phyloP scores from a whole-genome alignment of 2,888 invertebrate genomes.

The Ditula angustiorana region DNA sequence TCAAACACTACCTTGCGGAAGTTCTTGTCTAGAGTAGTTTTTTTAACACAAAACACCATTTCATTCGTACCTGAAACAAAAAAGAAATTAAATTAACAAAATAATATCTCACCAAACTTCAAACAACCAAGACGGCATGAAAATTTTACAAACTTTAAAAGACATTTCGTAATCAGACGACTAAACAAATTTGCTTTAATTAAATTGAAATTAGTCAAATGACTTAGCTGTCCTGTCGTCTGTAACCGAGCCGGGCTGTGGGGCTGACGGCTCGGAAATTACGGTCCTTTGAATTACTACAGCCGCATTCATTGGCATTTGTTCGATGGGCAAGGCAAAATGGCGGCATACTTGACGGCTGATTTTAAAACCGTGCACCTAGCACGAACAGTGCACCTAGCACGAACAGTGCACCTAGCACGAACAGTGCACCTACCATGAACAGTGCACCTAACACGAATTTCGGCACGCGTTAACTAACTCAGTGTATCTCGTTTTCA shows the following conservation, averaged over 20 bases:
- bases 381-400: too few species aligned
- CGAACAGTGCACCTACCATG: too few species aligned
- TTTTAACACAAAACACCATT: too few species aligned
- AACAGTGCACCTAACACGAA: too few species aligned
- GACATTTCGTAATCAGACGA: constrained; percentile 4
- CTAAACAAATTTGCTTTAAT: constrained; percentile 9
- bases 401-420: too few species aligned
- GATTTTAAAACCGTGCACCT: neutral
- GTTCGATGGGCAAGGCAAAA: constrained; percentile 45
- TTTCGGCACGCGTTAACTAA: too few species aligned
- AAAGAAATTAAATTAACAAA: neutral
- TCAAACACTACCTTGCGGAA: neutral
- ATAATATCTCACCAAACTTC: neutral
- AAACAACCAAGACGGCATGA: neutral
- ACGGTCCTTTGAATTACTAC: constrained; percentile 51
- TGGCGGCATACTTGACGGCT: constrained; percentile 42
- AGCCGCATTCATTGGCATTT: constrained; percentile 54
- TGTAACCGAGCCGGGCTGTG: constrained; percentile 17
- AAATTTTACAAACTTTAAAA: constrained; percentile 5
- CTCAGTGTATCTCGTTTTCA: too few species aligned
- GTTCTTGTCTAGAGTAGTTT: too few species aligned
- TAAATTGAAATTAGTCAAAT: constrained; percentile 26
- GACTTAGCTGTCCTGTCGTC: constrained; percentile 20
- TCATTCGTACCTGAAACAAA: constrained; percentile 1
- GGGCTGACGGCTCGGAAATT: constrained; percentile 40